These are phyloP conservation scores for Illadopsis cleaveri DNA, from an alignment of 2,113 vertebrate species.

Conservation along the genomic window DNA sequence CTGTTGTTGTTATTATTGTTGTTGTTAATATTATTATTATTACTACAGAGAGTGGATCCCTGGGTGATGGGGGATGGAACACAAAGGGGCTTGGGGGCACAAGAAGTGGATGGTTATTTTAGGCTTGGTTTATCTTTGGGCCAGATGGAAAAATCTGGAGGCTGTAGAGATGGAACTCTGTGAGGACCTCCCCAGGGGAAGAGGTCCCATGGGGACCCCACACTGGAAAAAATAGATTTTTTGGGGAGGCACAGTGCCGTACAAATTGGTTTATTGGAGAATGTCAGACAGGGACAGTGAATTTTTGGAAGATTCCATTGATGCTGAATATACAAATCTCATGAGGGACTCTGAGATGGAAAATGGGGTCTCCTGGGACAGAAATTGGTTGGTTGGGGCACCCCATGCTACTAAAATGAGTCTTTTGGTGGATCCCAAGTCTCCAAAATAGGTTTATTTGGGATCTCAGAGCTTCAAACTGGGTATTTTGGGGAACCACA, in stretches of 20 bases:
- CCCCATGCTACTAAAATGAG: rapidly evolving
- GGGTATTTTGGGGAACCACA: too few relatives aligned
- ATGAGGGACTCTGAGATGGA: background rate
- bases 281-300: background rate
- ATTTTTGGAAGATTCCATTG: background rate
- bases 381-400: background rate
- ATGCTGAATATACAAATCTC: background rate
- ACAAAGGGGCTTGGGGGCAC: too few relatives aligned
- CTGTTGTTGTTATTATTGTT: rapidly evolving
- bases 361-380: too few relatives aligned
- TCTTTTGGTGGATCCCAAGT: too few relatives aligned
- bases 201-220: too few relatives aligned
- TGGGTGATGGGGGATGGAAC: too few relatives aligned
- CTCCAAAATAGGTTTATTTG: background rate
- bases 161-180: background rate
- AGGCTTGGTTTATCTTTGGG: background rate
- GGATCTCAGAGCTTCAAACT: too few relatives aligned
- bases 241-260: too few relatives aligned
- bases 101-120: background rate
- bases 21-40: rapidly evolving
- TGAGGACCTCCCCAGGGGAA: too few relatives aligned
- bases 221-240: background rate
- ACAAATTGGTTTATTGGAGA: background rate
- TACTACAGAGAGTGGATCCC: background rate
- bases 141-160: background rate